These are phyloP conservation scores for Tipula vernalis DNA, from an alignment of 2,888 invertebrate species.

Conservation along the genomic window DNA sequence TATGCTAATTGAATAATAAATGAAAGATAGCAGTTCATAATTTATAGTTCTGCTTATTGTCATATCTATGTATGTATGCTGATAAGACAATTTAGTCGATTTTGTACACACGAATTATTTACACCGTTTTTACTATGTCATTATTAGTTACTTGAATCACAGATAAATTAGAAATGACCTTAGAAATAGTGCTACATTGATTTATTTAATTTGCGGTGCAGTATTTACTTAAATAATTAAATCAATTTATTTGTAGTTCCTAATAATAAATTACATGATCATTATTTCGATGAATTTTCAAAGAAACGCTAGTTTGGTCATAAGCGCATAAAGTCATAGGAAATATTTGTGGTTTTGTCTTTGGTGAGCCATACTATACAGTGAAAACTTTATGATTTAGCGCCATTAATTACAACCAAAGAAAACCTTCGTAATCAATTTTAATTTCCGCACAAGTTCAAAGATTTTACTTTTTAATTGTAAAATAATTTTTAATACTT, in stretches of 20 bases:
- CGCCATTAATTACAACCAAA: no score
- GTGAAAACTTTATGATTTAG: no score
- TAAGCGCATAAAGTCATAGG: no score
- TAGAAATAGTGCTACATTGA: background rate
- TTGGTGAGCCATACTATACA: no score
- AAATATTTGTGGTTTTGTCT: no score
- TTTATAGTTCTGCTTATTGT: no score
- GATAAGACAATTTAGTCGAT: background rate
- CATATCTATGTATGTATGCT: background rate
- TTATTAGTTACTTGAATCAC: background rate
- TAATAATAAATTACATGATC: background rate
- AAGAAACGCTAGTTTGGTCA: background rate
- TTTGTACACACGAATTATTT: background rate
- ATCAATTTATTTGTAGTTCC: background rate
- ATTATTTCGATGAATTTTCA: background rate
- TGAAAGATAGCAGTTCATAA: background rate
- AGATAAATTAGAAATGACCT: background rate
- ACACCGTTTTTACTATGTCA: background rate
- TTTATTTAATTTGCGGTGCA: background rate
- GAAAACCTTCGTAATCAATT: no score
- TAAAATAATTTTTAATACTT: no score
- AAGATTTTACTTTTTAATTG: no score
- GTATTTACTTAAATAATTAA: background rate
- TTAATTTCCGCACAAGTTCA: no score
- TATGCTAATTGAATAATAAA: background rate